Conservation (phyloP, 2,797 vertebrate genomes). For the Smutsia gigantea region DNA sequence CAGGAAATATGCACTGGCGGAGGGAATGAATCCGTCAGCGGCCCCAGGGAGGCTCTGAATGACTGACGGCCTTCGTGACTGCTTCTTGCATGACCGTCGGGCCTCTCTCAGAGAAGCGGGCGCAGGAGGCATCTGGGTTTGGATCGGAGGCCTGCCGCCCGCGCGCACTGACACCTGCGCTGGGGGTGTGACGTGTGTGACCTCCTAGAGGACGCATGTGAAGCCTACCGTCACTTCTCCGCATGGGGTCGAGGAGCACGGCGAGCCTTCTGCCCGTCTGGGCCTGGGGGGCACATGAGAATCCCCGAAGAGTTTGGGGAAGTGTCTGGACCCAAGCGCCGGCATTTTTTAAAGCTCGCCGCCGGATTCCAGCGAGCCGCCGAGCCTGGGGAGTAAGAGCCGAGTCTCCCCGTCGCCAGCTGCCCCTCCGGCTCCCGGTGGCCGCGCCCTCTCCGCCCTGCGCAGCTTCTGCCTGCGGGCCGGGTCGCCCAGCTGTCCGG, state of each 20-base stretch:
- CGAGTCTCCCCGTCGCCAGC: neutral
- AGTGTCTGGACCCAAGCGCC: neutral
- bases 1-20: neutral
- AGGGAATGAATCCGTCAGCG: neutral
- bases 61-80: neutral
- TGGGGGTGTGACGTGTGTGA: neutral
- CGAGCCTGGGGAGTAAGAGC: neutral
- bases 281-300: neutral
- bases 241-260: too few species aligned
- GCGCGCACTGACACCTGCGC: neutral
- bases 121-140: neutral
- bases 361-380: neutral
- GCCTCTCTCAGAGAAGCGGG: neutral
- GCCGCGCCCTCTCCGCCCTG: constrained; percentile 42
- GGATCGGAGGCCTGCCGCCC: neutral
- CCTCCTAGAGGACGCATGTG: neutral
- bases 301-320: neutral
- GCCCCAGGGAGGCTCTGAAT: neutral
- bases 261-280: neutral
- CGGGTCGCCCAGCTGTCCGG: neutral
- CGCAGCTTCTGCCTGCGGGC: constrained; percentile 39
- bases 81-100: neutral
- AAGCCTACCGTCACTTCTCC: neutral
- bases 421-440: neutral
- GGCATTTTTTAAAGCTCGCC: neutral